Base-by-base conservation (phyloP, 2,113 vertebrate species). In the Gila orcuttii region DNA sequence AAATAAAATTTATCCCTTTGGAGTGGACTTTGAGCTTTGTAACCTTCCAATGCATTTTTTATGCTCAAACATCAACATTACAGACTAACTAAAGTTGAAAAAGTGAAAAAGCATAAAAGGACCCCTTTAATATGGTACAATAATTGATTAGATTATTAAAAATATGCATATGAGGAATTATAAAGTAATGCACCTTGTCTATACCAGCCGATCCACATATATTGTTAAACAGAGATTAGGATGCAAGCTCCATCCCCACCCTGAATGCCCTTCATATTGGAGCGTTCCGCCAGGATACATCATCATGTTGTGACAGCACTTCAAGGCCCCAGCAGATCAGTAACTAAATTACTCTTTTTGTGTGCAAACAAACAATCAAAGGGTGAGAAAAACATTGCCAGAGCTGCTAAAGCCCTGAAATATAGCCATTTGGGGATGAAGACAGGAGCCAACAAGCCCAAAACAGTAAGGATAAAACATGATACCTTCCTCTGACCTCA, bases 331-430 rank as follows among this genome's bases (percentile, higher is more conserved):
- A 79, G 15, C 81, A 68, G 60, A 83, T 47, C 31, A 60, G 60
- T 50, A n/a, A 73, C 66, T 71, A 77, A 87, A 69, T 76, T 2
- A 64, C 60, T 59, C 23, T 25, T 69, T 19, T 45, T 77, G 76
- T 68, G 82, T 77, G 68, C 36, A 86, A 74, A 77, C 57, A 55
- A 75, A 52, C 73, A 78, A 68, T 79, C 86, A 83, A 77, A 64
- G 52, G 47, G 80, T 78, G 71, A 31, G 86, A 75, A 77, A 39
- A 45, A 45, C 36, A 42, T 57, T 42, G 21, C 7, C 33, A 28
- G 36, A 36, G 8, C 75, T 25, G 28, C 47, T 52, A 52, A 1
- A 25, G 6, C 36, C 23, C 7, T 60, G n/a, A 52, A 50, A 52
- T 81, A 17, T 60, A 64, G 69, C 12, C 17, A 55, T 73, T 15